Evolutionary conservation across 2,888 invertebrate genomes (phyloP), one percentile per base, ranked within the genome.

Genomic region (Epinotia brunnichana): DNA sequence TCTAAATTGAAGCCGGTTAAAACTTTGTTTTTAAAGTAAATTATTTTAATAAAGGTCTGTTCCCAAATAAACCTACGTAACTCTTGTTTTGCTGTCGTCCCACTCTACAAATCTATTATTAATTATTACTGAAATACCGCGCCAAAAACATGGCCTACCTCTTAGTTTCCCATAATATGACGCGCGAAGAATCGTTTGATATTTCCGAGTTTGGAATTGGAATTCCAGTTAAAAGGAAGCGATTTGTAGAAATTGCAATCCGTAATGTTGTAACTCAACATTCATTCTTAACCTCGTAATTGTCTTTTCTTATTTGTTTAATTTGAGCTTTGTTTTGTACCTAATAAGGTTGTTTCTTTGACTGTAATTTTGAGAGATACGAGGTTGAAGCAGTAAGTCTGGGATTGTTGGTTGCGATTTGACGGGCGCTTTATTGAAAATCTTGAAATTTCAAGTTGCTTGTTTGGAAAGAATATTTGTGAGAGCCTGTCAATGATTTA

Each of bases 141-240:
- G 15, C 19, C 13, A 2, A 15, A 62, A 41, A 7, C 17, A 10
- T 29, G 3, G 3, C 9, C 44, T 44, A 17, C 21, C 67, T 72
- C 72, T 48, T 68, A 13, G 61, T 7, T 15, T 39, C 48, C 48
- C n/a, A 67, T 68, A 67, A 71, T 48, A 72, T 67, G 62, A 68
- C 61, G 62, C 67, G 56, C 61, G 67, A 56, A 72, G 67, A 67
- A 61, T 48, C 72, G 67, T 56, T 72, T 62, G 56, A 61, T 67
- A 71, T 60, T 72, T 68, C 61, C 72, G 60, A 61, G 67, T 66
- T 44, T 17, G 44, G 44, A 54, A 72, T 72, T 72, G 72, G 67
- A 68, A 67, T 72, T 67, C 17, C 72, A 70, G 51, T 72, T 66
- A 56, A 66, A 66, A 66, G 66, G 41, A 53, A 41, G 54, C 54